Percentiles rank a stretch among this genome's conserved stretches.
phyloP scores from a whole-genome alignment of 2,888 invertebrate species.

The Morpho achilles region DNA sequence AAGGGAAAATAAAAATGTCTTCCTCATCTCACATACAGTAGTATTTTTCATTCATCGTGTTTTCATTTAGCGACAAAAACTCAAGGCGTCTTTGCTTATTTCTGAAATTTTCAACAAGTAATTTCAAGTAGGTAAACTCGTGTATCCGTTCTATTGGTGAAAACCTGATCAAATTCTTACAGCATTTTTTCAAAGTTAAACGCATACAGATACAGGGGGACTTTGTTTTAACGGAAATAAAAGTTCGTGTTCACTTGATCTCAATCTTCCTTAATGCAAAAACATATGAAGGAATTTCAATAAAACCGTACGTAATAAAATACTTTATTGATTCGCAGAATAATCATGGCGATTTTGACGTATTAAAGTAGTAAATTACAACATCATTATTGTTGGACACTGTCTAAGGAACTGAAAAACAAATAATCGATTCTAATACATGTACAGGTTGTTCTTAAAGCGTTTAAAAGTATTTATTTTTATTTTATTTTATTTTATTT shows the following conservation, averaged over 20 bases:
- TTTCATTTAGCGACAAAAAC: too few species aligned
- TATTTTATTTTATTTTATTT: not conserved
- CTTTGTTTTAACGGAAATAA: not conserved
- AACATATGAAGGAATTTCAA: conserved; percentile 23
- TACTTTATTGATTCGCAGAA: conserved; percentile 18
- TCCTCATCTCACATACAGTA: too few species aligned
- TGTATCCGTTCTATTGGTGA: too few species aligned
- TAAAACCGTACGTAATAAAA: conserved; percentile 25
- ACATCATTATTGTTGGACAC: conserved; percentile 38
- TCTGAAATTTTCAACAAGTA: too few species aligned
- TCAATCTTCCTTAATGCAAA: conserved; percentile 27
- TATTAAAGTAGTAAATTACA: conserved; percentile 40
- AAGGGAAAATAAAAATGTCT: too few species aligned
- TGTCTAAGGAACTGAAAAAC: conserved; percentile 34
- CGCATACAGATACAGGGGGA: too few species aligned
- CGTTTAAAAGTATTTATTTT: not conserved
- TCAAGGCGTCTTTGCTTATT: too few species aligned
- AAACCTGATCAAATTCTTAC: too few species aligned
- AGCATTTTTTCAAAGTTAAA: too few species aligned
- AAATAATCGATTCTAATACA: conserved; percentile 25
- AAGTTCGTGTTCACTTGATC: conserved; percentile 25
- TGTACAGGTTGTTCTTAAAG: conserved; percentile 26
- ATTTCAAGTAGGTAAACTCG: too few species aligned
- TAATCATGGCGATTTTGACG: conserved; percentile 23
- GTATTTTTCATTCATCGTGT: too few species aligned